These are phyloP conservation scores for Typhlichthys subterraneus DNA, from an alignment of 2,797 vertebrate species.

Conservation along the genomic window DNA sequence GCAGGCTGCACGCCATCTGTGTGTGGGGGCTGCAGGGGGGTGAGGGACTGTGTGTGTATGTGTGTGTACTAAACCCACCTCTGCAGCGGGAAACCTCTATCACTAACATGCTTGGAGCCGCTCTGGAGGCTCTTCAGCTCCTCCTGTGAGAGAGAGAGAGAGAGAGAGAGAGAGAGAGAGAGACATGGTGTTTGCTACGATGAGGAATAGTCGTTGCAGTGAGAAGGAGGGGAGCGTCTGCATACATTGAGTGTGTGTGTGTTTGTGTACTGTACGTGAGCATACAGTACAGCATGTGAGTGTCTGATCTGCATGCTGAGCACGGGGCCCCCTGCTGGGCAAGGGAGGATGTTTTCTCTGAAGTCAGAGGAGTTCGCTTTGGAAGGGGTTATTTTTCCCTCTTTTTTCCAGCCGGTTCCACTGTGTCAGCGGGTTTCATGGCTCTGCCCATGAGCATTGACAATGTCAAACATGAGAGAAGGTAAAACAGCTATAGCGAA, in stretches of 20 bases:
- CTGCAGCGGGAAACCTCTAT: constrained; percentile 82
- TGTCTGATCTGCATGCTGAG: constrained; percentile 33
- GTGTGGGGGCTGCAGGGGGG: neutral
- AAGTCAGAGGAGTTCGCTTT: constrained; percentile 43
- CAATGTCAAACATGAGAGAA: constrained; percentile 20
- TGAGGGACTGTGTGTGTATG: neutral
- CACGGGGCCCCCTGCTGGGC: constrained; percentile 44
- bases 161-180: constrained; percentile 25
- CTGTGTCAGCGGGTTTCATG: constrained; percentile 46
- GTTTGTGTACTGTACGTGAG: constrained; percentile 7
- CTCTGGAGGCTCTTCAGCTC: constrained; percentile 85
- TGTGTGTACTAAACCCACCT: constrained; percentile 74
- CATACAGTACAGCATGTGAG: constrained; percentile 20
- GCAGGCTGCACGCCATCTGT: constrained; percentile 10
- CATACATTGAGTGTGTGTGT: constrained; percentile 7
- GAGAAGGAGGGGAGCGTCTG: neutral
- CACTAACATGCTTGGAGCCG: constrained; percentile 77
- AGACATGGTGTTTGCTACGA: constrained; percentile 5
- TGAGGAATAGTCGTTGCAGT: neutral
- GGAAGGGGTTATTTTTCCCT: constrained; percentile 3
- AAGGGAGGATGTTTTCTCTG: constrained; percentile 46
- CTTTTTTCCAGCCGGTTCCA: constrained; percentile 23
- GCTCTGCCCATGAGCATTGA: constrained; percentile 33
- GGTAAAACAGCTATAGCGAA: neutral
- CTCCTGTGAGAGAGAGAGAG: constrained; percentile 72